Percentiles rank a stretch among this genome's conserved stretches.
Evolutionary conservation across 2,888 invertebrate genomes (phyloP).

Genomic region (Pediacus dermestoides): DNA sequence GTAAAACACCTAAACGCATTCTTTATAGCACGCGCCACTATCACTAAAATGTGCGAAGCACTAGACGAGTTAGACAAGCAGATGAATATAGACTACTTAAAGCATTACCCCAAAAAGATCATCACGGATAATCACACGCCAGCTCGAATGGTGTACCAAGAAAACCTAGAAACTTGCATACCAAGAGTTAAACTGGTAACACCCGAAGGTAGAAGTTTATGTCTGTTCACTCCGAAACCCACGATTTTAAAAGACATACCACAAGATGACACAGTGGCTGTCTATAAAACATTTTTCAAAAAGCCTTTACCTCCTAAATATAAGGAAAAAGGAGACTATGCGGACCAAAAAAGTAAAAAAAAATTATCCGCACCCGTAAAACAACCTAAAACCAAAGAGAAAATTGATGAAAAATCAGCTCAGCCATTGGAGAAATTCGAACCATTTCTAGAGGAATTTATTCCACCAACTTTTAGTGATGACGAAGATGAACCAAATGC

Average conservation of each 20-base stretch:
- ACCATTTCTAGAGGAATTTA: slow-evolving; percentile 16
- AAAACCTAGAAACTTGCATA: slow-evolving; percentile 26
- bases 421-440: slow-evolving; percentile 16
- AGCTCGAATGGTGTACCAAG: slow-evolving; percentile 26
- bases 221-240: slow-evolving; percentile 20
- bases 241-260: slow-evolving; percentile 18
- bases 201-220: slow-evolving; percentile 6
- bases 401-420: not conserved
- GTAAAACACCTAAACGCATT: slow-evolving; percentile 25
- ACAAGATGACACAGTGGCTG: slow-evolving; percentile 15
- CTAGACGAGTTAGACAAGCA: slow-evolving; percentile 17
- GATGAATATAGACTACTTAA: not conserved
- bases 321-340: too few species aligned
- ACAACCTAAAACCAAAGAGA: too few species aligned
- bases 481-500: not conserved
- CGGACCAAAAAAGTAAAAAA: too few species aligned
- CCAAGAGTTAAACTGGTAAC: slow-evolving; percentile 19
- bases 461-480: not conserved
- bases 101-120: slow-evolving; percentile 9
- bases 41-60: slow-evolving; percentile 23
- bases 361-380: too few species aligned
- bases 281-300: slow-evolving; percentile 21
- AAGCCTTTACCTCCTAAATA: slow-evolving; percentile 6
- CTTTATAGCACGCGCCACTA: slow-evolving; percentile 21
- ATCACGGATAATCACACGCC: slow-evolving; percentile 13